These are phyloP conservation scores for Vombatus ursinus DNA, from an alignment of 2,113 vertebrate genomes.

Conservation along the genomic window DNA sequence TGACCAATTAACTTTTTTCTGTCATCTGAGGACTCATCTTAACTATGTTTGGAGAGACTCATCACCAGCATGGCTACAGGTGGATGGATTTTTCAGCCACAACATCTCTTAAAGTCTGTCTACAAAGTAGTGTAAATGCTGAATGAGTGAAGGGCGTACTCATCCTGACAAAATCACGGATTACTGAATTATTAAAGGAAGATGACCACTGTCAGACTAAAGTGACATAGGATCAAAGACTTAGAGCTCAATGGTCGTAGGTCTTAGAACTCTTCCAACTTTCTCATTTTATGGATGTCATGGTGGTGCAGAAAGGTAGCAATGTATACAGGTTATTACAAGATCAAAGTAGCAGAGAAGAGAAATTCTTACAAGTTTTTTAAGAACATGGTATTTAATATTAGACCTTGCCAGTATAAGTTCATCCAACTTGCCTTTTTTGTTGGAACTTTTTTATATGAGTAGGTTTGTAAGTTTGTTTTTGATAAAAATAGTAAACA, in stretches of 20 bases:
- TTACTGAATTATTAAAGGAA: not conserved
- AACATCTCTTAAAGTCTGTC: not conserved
- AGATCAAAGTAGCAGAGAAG: not conserved
- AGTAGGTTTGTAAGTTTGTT: conserved; percentile 64
- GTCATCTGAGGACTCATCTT: not conserved
- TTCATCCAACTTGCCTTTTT: conserved; percentile 1
- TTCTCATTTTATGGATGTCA: conserved; percentile 16
- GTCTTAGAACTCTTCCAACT: not conserved
- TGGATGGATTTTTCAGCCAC: not conserved
- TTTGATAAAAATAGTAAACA: conserved; percentile 75
- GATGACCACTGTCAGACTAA: not conserved
- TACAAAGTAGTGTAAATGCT: not conserved
- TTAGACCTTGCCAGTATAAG: conserved; percentile 27
- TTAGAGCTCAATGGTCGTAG: not conserved
- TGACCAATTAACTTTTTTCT: not conserved
- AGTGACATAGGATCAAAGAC: conserved; percentile 2
- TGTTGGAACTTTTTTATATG: conserved; percentile 40
- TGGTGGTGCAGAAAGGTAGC: not conserved
- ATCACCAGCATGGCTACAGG: not conserved
- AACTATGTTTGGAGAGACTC: not conserved
- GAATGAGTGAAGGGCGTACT: not conserved
- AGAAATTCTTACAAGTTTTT: not conserved
- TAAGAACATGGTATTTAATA: not conserved
- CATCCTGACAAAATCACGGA: not conserved
- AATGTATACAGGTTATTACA: not conserved